A percentile compares a stretch with the other conserved stretches of the same genome.
These are phyloP conservation scores for Patagioenas fasciata DNA, from an alignment of 2,113 vertebrate species.

Conservation along the genomic window DNA sequence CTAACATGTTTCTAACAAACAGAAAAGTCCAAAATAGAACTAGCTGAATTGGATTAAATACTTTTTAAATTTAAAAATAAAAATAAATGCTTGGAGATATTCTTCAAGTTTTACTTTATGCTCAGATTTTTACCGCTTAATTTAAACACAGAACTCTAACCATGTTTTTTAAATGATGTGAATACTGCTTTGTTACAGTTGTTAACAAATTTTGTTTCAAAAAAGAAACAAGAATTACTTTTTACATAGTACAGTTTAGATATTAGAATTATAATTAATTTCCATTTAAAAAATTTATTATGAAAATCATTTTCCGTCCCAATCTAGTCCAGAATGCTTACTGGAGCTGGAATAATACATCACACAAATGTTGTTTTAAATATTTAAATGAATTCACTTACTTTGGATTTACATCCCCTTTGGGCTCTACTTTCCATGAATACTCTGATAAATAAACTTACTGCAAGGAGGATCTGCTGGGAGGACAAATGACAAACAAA, in stretches of 20 bases:
- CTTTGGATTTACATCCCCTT: conserved; percentile 57
- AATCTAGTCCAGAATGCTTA: not conserved
- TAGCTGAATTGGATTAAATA: not conserved
- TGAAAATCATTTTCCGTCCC: conserved; percentile 10
- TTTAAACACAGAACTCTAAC: not conserved
- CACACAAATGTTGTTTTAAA: conserved; percentile 49
- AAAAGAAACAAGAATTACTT: not conserved
- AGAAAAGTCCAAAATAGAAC: not conserved
- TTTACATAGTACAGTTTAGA: not conserved
- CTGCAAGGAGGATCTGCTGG: conserved; percentile 17
- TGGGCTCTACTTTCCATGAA: conserved; percentile 48
- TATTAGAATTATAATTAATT: conserved; percentile 9
- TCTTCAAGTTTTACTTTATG: not conserved
- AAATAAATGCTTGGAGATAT: not conserved
- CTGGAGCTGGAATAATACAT: conserved; percentile 35
- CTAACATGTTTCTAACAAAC: not conserved
- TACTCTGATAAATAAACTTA: conserved; percentile 49
- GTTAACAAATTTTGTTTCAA: not conserved
- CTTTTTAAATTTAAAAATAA: not conserved
- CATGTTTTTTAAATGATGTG: not conserved
- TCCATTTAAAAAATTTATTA: not conserved
- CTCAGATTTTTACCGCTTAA: not conserved
- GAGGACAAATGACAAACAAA: conserved; percentile 64
- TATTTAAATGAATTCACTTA: conserved; percentile 62
- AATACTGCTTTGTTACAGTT: not conserved